These are phyloP conservation scores for Bradypodion ventrale DNA, from an alignment of 2,797 vertebrate genomes.

Conservation along the genomic window DNA sequence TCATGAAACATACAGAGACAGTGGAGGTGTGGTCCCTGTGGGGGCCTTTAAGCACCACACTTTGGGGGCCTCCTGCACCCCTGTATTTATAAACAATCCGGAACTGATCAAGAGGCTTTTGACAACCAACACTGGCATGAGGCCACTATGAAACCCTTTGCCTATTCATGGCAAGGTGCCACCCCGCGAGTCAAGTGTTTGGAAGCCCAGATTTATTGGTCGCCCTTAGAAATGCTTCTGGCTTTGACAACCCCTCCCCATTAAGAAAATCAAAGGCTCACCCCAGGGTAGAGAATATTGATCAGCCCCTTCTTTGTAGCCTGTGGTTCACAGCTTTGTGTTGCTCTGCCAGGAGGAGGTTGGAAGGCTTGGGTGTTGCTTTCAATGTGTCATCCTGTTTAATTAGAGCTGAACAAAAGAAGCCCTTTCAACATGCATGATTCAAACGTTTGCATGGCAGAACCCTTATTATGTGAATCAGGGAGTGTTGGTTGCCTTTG, in stretches of 20 bases:
- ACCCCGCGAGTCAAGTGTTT: background rate
- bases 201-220: conserved; percentile 13
- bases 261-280: conserved; percentile 7
- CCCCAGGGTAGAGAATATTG: conserved; percentile 3
- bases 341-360: no score
- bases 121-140: background rate
- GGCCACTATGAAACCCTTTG: background rate
- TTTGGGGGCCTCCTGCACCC: background rate
- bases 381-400: background rate
- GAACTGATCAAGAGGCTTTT: background rate
- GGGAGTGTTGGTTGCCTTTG: background rate
- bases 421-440: background rate
- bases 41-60: background rate
- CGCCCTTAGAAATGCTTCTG: conserved; percentile 11
- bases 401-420: conserved; percentile 18
- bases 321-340: background rate
- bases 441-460: background rate
- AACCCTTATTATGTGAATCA: background rate
- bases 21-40: no score
- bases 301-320: conserved; percentile 2
- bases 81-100: background rate
- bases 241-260: background rate
- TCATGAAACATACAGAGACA: no score
- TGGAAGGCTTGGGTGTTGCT: background rate
- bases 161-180: background rate